Evolutionary conservation across 2,113 vertebrate genomes (phyloP).

Genomic region (Condylura cristata): DNA sequence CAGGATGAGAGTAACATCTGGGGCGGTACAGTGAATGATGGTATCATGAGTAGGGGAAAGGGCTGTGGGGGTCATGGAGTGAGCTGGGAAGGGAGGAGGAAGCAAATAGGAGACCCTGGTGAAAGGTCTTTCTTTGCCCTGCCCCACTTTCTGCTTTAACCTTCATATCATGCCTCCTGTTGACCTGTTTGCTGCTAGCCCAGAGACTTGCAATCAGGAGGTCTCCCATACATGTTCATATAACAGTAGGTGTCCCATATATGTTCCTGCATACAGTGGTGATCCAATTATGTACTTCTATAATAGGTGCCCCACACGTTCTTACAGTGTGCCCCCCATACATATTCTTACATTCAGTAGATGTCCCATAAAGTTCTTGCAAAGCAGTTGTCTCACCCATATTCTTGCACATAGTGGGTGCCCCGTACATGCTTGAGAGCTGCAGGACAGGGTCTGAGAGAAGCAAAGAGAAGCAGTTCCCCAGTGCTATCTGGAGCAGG

Average conservation of each 20-base stretch:
- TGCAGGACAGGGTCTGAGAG: background rate
- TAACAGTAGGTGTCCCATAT: background rate
- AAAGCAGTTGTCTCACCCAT: background rate
- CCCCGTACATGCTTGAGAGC: background rate
- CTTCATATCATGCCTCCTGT: background rate
- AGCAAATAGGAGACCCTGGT: background rate
- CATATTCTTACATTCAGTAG: background rate
- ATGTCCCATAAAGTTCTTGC: background rate
- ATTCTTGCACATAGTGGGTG: too few species aligned
- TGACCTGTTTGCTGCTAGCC: background rate
- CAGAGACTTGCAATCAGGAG: background rate
- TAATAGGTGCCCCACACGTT: background rate
- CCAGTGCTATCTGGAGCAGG: background rate
- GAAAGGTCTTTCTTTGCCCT: background rate
- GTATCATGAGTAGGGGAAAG: background rate
- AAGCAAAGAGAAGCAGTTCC: background rate
- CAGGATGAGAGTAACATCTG: background rate
- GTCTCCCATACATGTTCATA: too few species aligned
- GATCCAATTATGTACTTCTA: too few species aligned
- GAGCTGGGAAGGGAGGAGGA: background rate
- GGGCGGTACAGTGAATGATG: rapidly evolving
- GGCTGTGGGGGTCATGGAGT: background rate
- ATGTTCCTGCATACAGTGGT: background rate
- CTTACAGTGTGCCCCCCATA: background rate
- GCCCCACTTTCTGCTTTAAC: background rate